These are phyloP conservation scores for Harlomillsia oculata DNA, from an alignment of 1,140 invertebrate genomes.

Conservation along the genomic window DNA sequence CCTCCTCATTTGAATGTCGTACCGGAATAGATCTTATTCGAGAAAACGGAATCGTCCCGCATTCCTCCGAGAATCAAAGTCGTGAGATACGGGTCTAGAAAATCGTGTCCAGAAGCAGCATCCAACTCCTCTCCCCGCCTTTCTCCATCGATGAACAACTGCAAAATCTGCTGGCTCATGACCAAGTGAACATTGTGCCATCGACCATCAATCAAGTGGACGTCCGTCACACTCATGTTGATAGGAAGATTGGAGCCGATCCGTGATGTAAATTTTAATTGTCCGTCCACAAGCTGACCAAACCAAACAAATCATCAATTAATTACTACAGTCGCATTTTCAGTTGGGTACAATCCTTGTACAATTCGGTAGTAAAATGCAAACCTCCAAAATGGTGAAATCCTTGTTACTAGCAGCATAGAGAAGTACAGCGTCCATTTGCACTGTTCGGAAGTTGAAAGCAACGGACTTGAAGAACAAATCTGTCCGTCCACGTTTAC, in stretches of 20 bases:
- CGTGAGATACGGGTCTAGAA: constrained; percentile 79
- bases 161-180: constrained; percentile 55
- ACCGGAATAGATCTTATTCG: constrained; percentile 37
- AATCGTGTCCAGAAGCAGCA: constrained; percentile 73
- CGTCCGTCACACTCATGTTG: constrained; percentile 61
- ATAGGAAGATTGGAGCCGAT: constrained; percentile 55
- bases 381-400: constrained; percentile 68
- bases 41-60: constrained; percentile 46
- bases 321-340: not conserved
- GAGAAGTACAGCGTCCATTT: constrained; percentile 64
- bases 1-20: not conserved
- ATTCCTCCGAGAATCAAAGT: constrained; percentile 65
- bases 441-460: constrained; percentile 69
- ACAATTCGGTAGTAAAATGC: not conserved
- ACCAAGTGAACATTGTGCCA: constrained; percentile 70
- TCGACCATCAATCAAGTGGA: constrained; percentile 55
- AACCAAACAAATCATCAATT: constrained; percentile 8
- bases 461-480: constrained; percentile 59
- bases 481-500: constrained; percentile 14
- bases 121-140: constrained; percentile 72
- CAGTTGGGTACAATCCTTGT: not conserved
- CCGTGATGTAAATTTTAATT: constrained; percentile 63
- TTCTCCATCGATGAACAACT: constrained; percentile 58
- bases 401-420: constrained; percentile 77
- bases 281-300: constrained; percentile 50